These are phyloP conservation scores for Dryococelus australis DNA, from an alignment of 2,888 invertebrate species.

Conservation along the genomic window DNA sequence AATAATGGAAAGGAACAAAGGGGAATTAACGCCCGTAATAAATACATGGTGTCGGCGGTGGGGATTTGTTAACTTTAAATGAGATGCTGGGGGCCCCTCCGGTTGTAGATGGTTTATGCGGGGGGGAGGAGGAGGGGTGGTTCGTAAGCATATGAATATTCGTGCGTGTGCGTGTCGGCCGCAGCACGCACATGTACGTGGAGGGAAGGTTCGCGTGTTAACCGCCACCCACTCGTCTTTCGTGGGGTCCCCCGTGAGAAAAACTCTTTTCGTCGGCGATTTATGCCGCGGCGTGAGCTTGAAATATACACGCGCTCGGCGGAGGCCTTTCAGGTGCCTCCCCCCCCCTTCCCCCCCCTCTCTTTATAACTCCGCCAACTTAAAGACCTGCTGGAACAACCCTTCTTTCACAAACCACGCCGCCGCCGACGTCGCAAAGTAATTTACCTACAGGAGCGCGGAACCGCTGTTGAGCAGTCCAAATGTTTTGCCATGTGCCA, in stretches of 20 bases:
- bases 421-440: neutral
- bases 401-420: neutral
- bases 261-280: no score
- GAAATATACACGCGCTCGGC: no score
- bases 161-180: neutral
- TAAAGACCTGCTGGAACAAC: no score
- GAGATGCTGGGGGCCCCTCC: neutral
- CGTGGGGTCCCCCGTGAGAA: neutral
- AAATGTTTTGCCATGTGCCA: neutral
- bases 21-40: conserved; percentile 16
- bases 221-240: neutral
- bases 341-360: no score
- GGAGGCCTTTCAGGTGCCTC: no score
- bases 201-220: neutral
- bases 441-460: neutral
- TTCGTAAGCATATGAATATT: neutral
- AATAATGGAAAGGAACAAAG: neutral
- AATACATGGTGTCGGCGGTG: neutral
- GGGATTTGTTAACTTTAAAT: conserved; percentile 1
- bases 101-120: neutral
- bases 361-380: no score
- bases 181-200: neutral
- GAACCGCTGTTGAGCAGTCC: neutral
- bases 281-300: no score
- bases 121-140: neutral